Evolutionary conservation across 2,888 invertebrate species (phyloP).

Genomic region (Exephanes ischioxanthus): DNA sequence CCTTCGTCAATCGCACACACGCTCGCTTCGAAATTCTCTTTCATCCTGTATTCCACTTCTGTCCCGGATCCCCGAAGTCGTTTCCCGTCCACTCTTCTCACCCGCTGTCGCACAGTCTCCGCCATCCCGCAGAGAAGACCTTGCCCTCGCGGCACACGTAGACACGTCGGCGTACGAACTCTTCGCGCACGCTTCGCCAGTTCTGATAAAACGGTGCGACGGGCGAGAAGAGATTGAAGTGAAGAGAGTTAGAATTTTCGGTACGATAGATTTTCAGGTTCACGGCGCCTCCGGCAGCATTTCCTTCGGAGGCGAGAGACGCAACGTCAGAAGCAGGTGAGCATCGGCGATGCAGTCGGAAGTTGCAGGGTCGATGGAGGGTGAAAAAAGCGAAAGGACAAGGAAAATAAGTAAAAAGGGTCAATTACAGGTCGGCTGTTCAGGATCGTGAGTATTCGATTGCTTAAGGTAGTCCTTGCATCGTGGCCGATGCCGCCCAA

Average conservation of each 20-base stretch:
- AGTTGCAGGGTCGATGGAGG: neutral
- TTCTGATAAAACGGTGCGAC: conserved; percentile 38
- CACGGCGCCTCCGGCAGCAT: no score
- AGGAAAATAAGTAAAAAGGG: neutral
- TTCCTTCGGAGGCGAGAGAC: neutral
- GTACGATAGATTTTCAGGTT: neutral
- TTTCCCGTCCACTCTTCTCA: conserved; percentile 30
- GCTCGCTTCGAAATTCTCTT: conserved; percentile 58
- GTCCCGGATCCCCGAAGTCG: conserved; percentile 24
- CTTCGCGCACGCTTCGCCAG: conserved; percentile 49
- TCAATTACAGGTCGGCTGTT: neutral
- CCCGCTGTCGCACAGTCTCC: neutral
- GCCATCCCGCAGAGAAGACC: conserved; percentile 23
- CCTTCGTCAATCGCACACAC: conserved; percentile 18
- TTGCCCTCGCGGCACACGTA: conserved; percentile 48
- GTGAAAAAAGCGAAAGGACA: neutral
- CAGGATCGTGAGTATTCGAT: neutral
- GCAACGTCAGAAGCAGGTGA: neutral
- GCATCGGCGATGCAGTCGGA: neutral
- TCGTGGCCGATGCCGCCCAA: no score
- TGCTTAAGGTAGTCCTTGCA: no score
- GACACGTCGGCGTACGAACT: conserved; percentile 59
- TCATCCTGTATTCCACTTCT: conserved; percentile 48
- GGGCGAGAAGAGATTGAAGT: neutral
- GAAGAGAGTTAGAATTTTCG: conserved; percentile 14